Percentiles rank a stretch among this genome's conserved stretches.
phyloP scores from a whole-genome alignment of 2,888 invertebrate species.

The Spodoptera littoralis region DNA sequence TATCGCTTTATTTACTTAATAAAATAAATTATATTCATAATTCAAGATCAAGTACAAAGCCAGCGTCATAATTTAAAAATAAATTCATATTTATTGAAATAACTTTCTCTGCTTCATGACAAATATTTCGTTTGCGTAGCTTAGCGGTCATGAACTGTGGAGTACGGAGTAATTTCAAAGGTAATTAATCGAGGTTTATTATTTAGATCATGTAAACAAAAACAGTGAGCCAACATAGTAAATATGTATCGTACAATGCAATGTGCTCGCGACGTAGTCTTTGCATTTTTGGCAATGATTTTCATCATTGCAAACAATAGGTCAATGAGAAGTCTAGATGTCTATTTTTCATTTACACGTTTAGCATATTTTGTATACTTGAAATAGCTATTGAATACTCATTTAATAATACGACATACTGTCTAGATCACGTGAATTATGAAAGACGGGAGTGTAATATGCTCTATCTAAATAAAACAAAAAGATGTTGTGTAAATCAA shows the following conservation, averaged over 20 bases:
- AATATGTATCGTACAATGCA: constrained; percentile 19
- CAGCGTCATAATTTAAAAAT: constrained; percentile 21
- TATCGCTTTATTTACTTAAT: constrained; percentile 42
- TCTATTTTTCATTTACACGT: neutral
- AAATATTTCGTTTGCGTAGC: constrained; percentile 9
- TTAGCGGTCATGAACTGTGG: constrained; percentile 36
- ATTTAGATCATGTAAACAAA: constrained; percentile 15
- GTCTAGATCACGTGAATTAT: no score
- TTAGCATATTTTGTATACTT: neutral
- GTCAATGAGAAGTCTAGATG: neutral
- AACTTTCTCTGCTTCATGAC: constrained; percentile 21
- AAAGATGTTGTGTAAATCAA: no score
- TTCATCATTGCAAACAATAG: constrained; percentile 3
- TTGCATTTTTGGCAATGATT: constrained; percentile 35
- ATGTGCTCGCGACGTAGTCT: constrained; percentile 5
- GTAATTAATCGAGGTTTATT: constrained; percentile 29
- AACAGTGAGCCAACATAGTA: neutral
- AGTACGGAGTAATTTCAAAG: constrained; percentile 21
- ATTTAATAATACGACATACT: no score
- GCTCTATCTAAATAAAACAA: no score
- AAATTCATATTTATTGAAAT: constrained; percentile 37
- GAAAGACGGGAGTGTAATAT: no score
- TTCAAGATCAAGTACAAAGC: constrained; percentile 27
- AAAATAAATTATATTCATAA: constrained; percentile 37
- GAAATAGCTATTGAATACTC: no score